phyloP scores from a whole-genome alignment of 2,113 vertebrate genomes.

The Paralichthys olivaceus region DNA sequence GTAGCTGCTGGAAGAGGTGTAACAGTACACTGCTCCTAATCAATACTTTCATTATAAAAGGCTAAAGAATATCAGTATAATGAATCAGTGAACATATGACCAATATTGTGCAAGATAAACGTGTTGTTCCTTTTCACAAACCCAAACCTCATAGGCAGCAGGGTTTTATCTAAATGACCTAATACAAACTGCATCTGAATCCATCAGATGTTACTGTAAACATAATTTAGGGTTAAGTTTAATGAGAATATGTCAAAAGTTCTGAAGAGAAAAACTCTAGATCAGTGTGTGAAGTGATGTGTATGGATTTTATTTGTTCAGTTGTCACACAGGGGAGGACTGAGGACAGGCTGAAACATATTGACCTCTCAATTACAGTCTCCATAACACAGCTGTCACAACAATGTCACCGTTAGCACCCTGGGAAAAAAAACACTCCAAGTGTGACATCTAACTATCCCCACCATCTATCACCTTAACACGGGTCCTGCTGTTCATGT shows the following conservation, averaged over 20 bases:
- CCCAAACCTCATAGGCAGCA: too few species aligned
- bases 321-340: constrained; percentile 26
- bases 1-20: background rate
- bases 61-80: background rate
- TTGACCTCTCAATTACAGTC: constrained; percentile 29
- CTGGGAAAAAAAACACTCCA: constrained; percentile 6
- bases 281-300: too few species aligned
- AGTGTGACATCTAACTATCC: constrained; percentile 47
- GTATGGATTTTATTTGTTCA: constrained; percentile 7
- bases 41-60: background rate
- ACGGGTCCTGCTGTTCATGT: constrained; percentile 30
- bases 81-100: background rate
- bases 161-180: too few species aligned
- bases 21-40: constrained; percentile 4
- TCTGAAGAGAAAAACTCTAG: too few species aligned
- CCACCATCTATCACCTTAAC: constrained; percentile 36
- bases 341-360: constrained; percentile 10
- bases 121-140: background rate
- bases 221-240: too few species aligned
- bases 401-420: constrained; percentile 31
- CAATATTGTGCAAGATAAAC: background rate
- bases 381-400: constrained; percentile 56
- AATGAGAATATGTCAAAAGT: too few species aligned
- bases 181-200: too few species aligned
- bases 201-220: too few species aligned